Evolutionary conservation across 2,888 invertebrate species (phyloP), one percentile per base, ranked within the genome.

Genomic region (Conops quadrifasciatus): DNA sequence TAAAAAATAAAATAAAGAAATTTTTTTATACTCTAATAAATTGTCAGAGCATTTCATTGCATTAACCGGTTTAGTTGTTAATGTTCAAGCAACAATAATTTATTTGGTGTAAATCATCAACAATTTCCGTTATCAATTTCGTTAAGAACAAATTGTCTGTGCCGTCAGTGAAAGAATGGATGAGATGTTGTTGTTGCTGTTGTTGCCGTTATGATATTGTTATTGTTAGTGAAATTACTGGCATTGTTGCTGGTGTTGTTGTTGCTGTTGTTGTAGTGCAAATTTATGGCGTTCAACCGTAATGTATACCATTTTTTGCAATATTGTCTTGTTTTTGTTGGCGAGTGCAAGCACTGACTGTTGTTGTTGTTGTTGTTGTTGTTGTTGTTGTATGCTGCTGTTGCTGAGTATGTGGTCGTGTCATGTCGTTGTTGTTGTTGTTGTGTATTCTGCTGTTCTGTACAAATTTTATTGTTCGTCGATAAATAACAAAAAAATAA

Each of bases 101-200:
- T 68, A 60, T 68, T 68, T 49, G 19, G 9, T 49, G 49, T 60
- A 68, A 49, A 60, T 68, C 68, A 68, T 28, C 68, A 51, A 36
- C 60, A 68, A 36, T 60, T 60, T 68, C 68, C 68, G 68, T 24
- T 60, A 60, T 60, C 68, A 68, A 68, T 58, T 60, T 68, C 45
- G 36, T 36, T 36, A 36, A 7, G 9, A 36, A 36, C 9, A 36
- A 36, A 36, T 36, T 36, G 36, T 36, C n/a, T n/a, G n/a, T 11
- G 45, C 5, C 24, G 24, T 2, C 19, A 24, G 24, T 19, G 15
- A 15, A n/a, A 15, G 53, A n/a, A n/a, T n/a, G 53, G 16, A n/a
- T n/a, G 36, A 19, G 36, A n/a, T 28, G 4, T n/a, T n/a, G 36
- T 36, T 36, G 9, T 36, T 36, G 36, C 36, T 36, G 36, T 36